These are phyloP conservation scores for Oenanthe melanoleuca DNA, from an alignment of 2,113 vertebrate species.

Conservation along the genomic window DNA sequence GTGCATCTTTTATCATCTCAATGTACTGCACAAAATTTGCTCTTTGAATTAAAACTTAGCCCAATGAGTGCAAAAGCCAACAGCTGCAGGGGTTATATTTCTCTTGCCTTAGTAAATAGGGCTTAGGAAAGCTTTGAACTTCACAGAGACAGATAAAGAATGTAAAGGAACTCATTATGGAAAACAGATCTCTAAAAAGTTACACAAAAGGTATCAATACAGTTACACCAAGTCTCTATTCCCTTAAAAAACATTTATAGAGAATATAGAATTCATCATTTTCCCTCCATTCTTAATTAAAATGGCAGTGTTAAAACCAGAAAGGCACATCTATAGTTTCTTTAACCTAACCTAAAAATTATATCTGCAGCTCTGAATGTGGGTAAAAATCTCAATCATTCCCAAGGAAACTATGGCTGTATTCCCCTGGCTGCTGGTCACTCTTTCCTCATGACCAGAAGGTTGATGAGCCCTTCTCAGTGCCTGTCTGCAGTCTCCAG, in stretches of 20 bases:
- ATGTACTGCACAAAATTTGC: not conserved
- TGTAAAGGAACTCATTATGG: not conserved
- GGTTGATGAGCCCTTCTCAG: not conserved
- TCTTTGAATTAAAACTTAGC: not conserved
- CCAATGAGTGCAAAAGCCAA: not conserved
- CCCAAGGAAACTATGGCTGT: not conserved
- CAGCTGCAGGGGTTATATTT: not conserved
- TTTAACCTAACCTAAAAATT: not conserved
- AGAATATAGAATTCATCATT: not conserved
- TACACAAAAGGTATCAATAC: not conserved
- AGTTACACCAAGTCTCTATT: not conserved
- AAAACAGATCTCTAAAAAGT: not conserved
- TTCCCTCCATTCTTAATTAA: not conserved
- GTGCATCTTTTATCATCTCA: not conserved
- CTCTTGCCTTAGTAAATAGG: not conserved
- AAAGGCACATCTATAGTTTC: not conserved
- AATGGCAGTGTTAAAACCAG: not conserved
- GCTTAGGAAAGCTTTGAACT: conserved; percentile 4
- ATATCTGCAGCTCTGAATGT: not conserved
- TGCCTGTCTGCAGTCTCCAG: not conserved
- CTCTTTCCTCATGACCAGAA: not conserved
- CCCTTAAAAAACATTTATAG: not conserved
- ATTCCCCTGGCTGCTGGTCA: not conserved
- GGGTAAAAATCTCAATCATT: not conserved
- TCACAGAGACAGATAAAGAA: not conserved